Percentiles rank a stretch among this genome's conserved stretches.
phyloP scores from a whole-genome alignment of 2,888 invertebrate genomes.

The Dermolepida albohirtum region DNA sequence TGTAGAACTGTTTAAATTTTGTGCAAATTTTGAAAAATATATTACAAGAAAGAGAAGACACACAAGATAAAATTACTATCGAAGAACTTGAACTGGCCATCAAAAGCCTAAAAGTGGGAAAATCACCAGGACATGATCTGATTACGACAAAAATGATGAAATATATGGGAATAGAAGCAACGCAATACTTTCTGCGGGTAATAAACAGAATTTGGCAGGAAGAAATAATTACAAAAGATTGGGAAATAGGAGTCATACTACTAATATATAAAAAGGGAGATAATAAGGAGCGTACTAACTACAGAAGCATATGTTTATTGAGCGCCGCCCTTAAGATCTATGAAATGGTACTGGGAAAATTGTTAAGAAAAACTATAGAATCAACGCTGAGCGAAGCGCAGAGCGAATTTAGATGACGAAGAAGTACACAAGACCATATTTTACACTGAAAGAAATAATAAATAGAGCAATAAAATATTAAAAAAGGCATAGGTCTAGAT shows the following conservation, averaged over 20 bases:
- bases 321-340: constrained; percentile 21
- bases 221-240: constrained; percentile 36
- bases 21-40: too few species aligned
- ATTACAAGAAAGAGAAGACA: too few species aligned
- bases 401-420: constrained; percentile 34
- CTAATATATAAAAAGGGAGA: constrained; percentile 42
- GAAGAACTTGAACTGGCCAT: too few species aligned
- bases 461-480: too few species aligned
- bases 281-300: constrained; percentile 38
- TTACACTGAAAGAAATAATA: too few species aligned
- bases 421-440: constrained; percentile 27
- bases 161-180: constrained; percentile 14
- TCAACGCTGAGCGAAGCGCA: constrained; percentile 33
- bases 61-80: too few species aligned
- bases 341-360: constrained; percentile 29
- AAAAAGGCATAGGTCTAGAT: too few species aligned
- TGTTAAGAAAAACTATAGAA: constrained; percentile 25
- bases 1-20: too few species aligned
- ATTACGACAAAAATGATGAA: constrained; percentile 32
- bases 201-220: constrained; percentile 26
- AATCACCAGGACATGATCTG: constrained; percentile 33
- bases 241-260: constrained; percentile 37
- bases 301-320: constrained; percentile 35
- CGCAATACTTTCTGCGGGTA: not conserved
- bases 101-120: too few species aligned